Conservation (phyloP, 2,888 invertebrate genomes). For the Hedychridium roseum region DNA sequence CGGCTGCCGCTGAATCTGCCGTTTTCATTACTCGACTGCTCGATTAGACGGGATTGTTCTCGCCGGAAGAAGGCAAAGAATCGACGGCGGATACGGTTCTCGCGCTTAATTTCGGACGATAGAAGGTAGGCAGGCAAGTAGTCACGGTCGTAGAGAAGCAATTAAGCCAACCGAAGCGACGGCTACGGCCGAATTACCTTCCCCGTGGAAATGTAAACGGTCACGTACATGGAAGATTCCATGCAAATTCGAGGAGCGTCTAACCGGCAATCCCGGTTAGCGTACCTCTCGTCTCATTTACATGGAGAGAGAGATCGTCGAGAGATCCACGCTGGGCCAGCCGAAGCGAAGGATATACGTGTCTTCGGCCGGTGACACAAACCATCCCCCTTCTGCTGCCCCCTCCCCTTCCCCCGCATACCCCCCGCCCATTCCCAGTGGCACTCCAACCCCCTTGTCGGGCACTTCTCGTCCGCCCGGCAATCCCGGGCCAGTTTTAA, state of each 20-base stretch:
- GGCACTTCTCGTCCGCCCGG: background rate
- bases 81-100: too few species aligned
- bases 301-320: slow-evolving; percentile 22
- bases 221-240: too few species aligned
- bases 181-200: too few species aligned
- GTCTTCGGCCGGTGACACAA: background rate
- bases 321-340: slow-evolving; percentile 15
- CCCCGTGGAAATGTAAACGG: too few species aligned
- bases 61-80: too few species aligned
- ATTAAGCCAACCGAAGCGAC: too few species aligned
- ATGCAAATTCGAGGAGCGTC: slow-evolving; percentile 15
- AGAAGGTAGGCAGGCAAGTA: too few species aligned
- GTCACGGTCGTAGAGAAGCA: too few species aligned
- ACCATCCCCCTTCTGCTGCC: slow-evolving; percentile 4
- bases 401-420: background rate
- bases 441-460: background rate
- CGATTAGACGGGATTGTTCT: too few species aligned
- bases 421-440: background rate
- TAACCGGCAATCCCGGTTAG: slow-evolving; percentile 17
- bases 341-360: background rate
- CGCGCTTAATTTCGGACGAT: too few species aligned
- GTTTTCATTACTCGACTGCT: too few species aligned
- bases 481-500: background rate
- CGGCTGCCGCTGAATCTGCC: too few species aligned
- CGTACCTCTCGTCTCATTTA: slow-evolving; percentile 22